A percentile compares a stretch with the other conserved stretches of the same genome.
phyloP scores from a whole-genome alignment of 2,888 invertebrate species.

The Omphaloscelis lunosa region DNA sequence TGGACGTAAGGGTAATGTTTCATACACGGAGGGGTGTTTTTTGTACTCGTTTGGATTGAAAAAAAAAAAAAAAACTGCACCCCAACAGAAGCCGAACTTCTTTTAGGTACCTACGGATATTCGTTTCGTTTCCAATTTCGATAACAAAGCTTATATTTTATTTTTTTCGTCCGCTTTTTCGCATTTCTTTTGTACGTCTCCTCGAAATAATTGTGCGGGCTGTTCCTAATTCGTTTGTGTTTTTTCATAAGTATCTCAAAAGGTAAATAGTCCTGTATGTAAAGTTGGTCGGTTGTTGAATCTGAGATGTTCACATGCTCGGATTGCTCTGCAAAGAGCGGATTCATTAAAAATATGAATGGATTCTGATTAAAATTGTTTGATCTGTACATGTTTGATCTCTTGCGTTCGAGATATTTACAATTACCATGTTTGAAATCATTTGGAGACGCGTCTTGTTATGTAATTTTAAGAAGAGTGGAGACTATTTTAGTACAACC shows the following conservation, averaged over 20 bases:
- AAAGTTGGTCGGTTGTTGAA: slow-evolving; percentile 67
- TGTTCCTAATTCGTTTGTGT: slow-evolving; percentile 80
- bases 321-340: slow-evolving; percentile 71
- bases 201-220: slow-evolving; percentile 84
- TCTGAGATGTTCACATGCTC: slow-evolving; percentile 79
- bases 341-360: slow-evolving; percentile 75
- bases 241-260: slow-evolving; percentile 77
- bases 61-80: slow-evolving; percentile 89
- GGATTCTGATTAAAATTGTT: slow-evolving; percentile 71
- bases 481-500: not conserved
- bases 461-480: not conserved
- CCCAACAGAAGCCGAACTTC: slow-evolving; percentile 83
- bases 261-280: slow-evolving; percentile 71
- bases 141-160: slow-evolving; percentile 89
- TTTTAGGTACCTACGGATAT: slow-evolving; percentile 86
- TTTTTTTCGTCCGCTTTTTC: slow-evolving; percentile 77
- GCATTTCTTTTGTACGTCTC: slow-evolving; percentile 77
- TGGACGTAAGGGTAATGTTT: slow-evolving; percentile 88
- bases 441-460: slow-evolving; percentile 8
- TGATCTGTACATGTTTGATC: slow-evolving; percentile 67
- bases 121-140: slow-evolving; percentile 89
- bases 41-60: slow-evolving; percentile 82
- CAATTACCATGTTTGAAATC: slow-evolving; percentile 44
- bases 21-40: slow-evolving; percentile 88
- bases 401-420: slow-evolving; percentile 58